Base-by-base conservation (phyloP, 2,113 vertebrate genomes). In the Petroica traversi region DNA sequence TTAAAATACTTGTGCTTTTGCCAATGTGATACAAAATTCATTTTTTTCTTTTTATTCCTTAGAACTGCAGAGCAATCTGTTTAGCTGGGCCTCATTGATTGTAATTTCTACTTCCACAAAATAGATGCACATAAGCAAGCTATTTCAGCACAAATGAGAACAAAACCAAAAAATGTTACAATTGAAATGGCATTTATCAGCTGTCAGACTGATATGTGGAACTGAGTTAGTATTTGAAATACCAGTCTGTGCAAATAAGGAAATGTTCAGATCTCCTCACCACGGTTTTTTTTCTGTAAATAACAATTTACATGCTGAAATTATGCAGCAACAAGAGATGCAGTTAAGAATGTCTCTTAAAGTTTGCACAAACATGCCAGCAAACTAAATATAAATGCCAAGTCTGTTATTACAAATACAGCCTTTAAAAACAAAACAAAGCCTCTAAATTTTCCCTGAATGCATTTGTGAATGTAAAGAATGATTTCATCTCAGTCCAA, bases 21-120 rank as follows among this genome's bases (percentile, higher is more conserved):
- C 24, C 31, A 36, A 19, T 1, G 1, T 13, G 12, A 11, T 36
- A 67, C 17, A 62, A 83, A 48, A 57, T 0, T 4, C 1, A 0
- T 12, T 8, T 52, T 86, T 80, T 72, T 19, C 24, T 46, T 75
- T 46, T 51, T 26, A 54, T 62, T 69, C 40, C 38, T 49, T 59
- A 59, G 28, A 48, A 59, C 14, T 16, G 29, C 41, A 63, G 19
- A 41, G 17, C 12, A 73, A 19, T 46, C 33, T 73, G 24, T 67
- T 64, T 78, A 86, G 41, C 57, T 59, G 9, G 17, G 14, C 22
- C 29, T 58, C 48, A 20, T 1, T 24, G 17, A 36, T 68, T 34
- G 8, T 28, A 49, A 83, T 62, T 75, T 93, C 20, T 84, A 34
- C 54, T 73, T 76, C 17, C 28, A 68, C 64, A 28, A 63, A 82